These are phyloP conservation scores for Smittia aterrima DNA, from an alignment of 2,888 invertebrate species.

Conservation along the genomic window DNA sequence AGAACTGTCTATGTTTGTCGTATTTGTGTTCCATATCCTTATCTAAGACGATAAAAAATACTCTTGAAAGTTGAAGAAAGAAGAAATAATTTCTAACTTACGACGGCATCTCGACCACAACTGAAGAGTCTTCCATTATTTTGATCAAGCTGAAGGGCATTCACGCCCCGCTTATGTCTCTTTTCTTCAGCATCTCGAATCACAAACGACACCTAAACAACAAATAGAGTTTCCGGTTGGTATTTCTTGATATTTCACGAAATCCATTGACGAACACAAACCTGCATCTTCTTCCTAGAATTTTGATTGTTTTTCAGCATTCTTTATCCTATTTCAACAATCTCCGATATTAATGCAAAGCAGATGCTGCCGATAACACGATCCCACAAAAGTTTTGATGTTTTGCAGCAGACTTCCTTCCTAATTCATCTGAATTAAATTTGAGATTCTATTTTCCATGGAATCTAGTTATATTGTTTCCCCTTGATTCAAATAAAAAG, in stretches of 20 bases:
- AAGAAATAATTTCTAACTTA: constrained; percentile 23
- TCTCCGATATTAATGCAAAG: not conserved
- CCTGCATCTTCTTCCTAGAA: constrained; percentile 38
- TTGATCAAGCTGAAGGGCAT: constrained; percentile 91
- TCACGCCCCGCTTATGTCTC: constrained; percentile 92
- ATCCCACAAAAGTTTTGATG: not conserved
- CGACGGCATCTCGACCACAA: constrained; percentile 43
- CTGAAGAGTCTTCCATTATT: constrained; percentile 68
- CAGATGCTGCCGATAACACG: not conserved
- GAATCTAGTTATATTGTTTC: not conserved
- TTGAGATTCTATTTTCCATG: not conserved
- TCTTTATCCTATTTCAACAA: not conserved
- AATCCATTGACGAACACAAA: not conserved
- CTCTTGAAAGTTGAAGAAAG: constrained; percentile 89
- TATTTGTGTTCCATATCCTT: constrained; percentile 78
- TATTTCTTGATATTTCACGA: not conserved
- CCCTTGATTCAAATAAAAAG: not conserved
- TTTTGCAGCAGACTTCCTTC: not conserved
- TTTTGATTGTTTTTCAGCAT: constrained; percentile 40
- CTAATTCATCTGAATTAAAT: no score
- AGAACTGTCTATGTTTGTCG: constrained; percentile 61
- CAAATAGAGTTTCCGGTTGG: not conserved
- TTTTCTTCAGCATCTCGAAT: constrained; percentile 95
- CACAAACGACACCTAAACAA: constrained; percentile 86
- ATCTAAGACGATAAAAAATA: constrained; percentile 58